A percentile compares a stretch with the other conserved stretches of the same genome.
Conservation (phyloP, 2,113 vertebrate genomes). For the Lichenostomus cassidix region DNA sequence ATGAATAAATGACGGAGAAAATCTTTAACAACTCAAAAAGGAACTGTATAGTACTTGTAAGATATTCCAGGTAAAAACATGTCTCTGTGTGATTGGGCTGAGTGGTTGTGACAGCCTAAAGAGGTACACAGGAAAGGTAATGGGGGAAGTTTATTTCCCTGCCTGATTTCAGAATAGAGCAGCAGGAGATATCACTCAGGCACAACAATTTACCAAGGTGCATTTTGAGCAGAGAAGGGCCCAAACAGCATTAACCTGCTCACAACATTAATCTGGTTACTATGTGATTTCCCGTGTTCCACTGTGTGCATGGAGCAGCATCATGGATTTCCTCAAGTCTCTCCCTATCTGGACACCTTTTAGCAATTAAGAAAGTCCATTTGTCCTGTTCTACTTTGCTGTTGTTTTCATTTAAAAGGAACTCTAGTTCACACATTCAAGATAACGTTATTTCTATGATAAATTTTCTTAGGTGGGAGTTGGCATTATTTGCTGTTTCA, state of each 20-base stretch:
- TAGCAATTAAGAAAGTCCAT: not conserved
- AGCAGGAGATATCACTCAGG: not conserved
- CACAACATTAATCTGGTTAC: not conserved
- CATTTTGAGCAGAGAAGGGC: not conserved
- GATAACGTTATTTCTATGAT: not conserved
- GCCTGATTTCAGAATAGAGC: not conserved
- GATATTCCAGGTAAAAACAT: not conserved
- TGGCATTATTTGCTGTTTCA: not conserved
- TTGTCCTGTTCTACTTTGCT: not conserved
- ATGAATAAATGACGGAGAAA: not conserved
- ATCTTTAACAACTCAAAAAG: not conserved
- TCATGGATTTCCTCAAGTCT: not conserved
- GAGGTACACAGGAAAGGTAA: not conserved
- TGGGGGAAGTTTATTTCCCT: not conserved
- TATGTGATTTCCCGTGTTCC: not conserved
- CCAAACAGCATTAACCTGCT: not conserved
- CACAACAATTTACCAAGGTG: rapidly evolving
- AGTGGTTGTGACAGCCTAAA: not conserved
- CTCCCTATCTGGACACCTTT: not conserved
- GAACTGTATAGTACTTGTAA: not conserved
- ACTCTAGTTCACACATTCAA: not conserved
- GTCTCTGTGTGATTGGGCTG: not conserved
- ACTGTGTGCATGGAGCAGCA: not conserved
- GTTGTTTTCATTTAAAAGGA: not conserved
- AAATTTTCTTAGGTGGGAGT: not conserved